These are phyloP conservation scores for Petrocephalus microphthalmus DNA, from an alignment of 2,113 vertebrate genomes.

Conservation along the genomic window DNA sequence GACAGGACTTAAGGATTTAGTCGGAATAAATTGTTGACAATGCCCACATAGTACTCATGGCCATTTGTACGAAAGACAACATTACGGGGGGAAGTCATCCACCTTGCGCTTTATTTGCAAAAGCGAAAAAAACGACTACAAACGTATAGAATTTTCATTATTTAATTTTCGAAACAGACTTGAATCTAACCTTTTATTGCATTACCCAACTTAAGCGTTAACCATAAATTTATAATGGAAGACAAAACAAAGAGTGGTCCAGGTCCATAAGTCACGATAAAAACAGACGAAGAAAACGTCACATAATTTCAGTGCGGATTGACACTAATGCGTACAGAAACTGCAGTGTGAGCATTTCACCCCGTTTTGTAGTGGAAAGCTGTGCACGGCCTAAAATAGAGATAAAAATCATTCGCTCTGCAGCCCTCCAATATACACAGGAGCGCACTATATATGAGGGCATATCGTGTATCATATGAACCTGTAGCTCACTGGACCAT, in stretches of 20 bases:
- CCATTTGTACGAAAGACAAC: neutral
- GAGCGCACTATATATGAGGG: neutral
- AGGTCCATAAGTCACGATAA: neutral
- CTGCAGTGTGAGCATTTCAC: neutral
- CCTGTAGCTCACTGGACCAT: slow-evolving; percentile 15
- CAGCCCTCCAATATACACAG: slow-evolving; percentile 15
- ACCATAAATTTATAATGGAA: neutral
- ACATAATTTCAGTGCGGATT: neutral
- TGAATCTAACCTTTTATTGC: neutral
- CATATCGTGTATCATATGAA: slow-evolving; percentile 18
- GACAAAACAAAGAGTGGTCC: neutral
- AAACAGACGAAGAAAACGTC: neutral
- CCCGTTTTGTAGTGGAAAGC: neutral
- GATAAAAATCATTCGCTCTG: slow-evolving; percentile 8
- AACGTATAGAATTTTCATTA: neutral
- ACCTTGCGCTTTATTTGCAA: neutral
- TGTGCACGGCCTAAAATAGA: neutral
- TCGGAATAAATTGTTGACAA: neutral
- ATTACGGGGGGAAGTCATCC: neutral
- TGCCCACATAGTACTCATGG: neutral
- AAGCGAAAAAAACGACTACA: neutral
- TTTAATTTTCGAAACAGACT: neutral
- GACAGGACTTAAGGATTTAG: neutral
- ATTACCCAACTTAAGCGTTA: neutral
- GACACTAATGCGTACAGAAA: neutral